A percentile compares a stretch with the other conserved stretches of the same genome.
Conservation (phyloP, 2,113 vertebrate species). For the Polypterus bichir region DNA sequence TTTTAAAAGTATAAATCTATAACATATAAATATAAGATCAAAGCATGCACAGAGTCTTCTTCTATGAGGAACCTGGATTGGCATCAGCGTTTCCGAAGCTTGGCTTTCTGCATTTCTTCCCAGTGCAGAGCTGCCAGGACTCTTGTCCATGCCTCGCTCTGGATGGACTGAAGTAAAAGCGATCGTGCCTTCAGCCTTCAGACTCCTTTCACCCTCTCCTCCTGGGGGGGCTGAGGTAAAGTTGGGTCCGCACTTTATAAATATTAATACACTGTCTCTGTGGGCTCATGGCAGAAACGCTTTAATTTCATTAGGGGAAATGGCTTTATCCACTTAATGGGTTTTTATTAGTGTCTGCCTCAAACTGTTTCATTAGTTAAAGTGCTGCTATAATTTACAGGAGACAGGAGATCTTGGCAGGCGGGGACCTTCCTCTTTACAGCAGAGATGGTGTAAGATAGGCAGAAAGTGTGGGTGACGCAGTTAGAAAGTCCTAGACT, state of each 20-base stretch:
- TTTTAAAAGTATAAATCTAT: too few relatives aligned
- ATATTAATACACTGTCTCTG: conserved; percentile 62
- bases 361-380: conserved; percentile 75
- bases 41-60: too few relatives aligned
- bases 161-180: conserved; percentile 42
- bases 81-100: too few relatives aligned
- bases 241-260: conserved; percentile 59
- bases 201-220: conserved; percentile 41
- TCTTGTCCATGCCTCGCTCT: conserved; percentile 10
- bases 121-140: too few relatives aligned
- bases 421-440: conserved; percentile 20
- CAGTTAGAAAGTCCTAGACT: conserved; percentile 19
- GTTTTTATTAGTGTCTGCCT: conserved; percentile 66
- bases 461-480: conserved; percentile 16
- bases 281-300: conserved; percentile 40
- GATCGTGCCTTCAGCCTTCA: conserved; percentile 44
- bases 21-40: too few relatives aligned
- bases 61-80: too few relatives aligned
- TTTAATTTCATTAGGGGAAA: conserved; percentile 74
- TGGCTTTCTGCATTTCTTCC: too few relatives aligned
- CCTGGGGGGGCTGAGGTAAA: conserved; percentile 29
- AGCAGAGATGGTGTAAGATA: conserved; percentile 22
- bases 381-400: conserved; percentile 74
- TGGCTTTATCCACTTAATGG: conserved; percentile 73
- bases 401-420: conserved; percentile 28